phyloP scores from a whole-genome alignment of 2,797 vertebrate genomes.

The Lophius americanus region DNA sequence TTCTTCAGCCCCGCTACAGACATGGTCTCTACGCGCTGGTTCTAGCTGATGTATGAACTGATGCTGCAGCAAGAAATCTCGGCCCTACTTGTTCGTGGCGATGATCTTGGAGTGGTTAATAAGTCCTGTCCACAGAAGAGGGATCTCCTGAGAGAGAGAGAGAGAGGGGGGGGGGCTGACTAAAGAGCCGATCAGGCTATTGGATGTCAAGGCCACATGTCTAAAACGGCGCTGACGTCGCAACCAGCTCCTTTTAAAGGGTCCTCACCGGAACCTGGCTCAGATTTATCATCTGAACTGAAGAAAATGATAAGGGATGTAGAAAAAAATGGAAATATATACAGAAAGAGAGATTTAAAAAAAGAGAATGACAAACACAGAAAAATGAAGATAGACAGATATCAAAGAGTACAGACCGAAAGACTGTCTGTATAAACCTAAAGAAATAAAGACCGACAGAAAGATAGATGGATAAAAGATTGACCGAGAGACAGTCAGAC shows the following conservation, averaged over 20 bases:
- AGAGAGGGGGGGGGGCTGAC: conserved; percentile 54
- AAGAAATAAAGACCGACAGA: no score
- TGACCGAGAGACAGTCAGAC: no score
- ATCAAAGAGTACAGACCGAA: background rate
- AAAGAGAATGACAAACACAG: background rate
- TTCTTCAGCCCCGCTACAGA: conserved; percentile 93
- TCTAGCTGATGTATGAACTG: conserved; percentile 14
- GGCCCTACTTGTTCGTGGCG: conserved; percentile 35
- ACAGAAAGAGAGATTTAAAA: background rate
- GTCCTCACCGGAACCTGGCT: conserved; percentile 11
- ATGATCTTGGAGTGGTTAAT: conserved; percentile 44
- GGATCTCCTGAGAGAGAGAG: conserved; percentile 72
- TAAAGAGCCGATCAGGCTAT: conserved; percentile 61
- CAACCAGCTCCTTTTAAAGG: conserved; percentile 63
- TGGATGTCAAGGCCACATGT: conserved; percentile 68
- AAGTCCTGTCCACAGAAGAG: conserved; percentile 60
- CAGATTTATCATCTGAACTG: no score
- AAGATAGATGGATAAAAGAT: no score
- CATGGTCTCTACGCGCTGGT: conserved; percentile 76
- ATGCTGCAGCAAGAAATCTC: conserved; percentile 28
- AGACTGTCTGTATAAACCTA: no score
- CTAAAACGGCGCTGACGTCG: conserved; percentile 70
- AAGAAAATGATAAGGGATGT: background rate
- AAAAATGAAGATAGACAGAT: background rate
- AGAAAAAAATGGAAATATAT: no score